phyloP scores from a whole-genome alignment of 1,140 invertebrate species.

The Polypedilum vanderplanki region DNA sequence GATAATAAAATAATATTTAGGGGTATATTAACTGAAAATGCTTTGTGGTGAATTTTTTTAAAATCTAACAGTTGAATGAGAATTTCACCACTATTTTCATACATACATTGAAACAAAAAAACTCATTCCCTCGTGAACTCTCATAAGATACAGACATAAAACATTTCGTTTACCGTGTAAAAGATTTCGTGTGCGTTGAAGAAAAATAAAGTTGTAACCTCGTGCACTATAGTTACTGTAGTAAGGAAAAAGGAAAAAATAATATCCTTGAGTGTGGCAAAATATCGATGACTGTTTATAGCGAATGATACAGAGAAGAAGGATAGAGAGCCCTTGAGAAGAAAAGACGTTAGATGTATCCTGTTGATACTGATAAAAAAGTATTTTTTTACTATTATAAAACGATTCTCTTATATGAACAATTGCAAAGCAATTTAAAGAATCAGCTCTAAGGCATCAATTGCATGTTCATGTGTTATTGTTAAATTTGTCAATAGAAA shows the following conservation, averaged over 20 bases:
- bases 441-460: not conserved
- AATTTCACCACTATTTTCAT: too few species aligned
- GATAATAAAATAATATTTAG: too few species aligned
- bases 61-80: too few species aligned
- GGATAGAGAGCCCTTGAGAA: not conserved
- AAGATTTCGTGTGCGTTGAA: too few species aligned
- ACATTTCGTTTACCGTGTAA: too few species aligned
- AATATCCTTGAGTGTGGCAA: not conserved
- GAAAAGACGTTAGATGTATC: not conserved
- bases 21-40: too few species aligned
- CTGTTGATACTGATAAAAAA: not conserved
- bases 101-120: too few species aligned
- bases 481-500: not conserved
- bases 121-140: too few species aligned
- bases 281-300: not conserved
- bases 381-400: not conserved
- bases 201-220: too few species aligned
- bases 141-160: too few species aligned
- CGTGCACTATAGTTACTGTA: too few species aligned
- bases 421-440: conserved; percentile 6
- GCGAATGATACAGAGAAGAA: not conserved
- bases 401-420: not conserved
- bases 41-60: too few species aligned
- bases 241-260: not conserved
- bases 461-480: not conserved